Evolutionary conservation across 2,888 invertebrate genomes (phyloP).

Genomic region (Teleiodes luculella): DNA sequence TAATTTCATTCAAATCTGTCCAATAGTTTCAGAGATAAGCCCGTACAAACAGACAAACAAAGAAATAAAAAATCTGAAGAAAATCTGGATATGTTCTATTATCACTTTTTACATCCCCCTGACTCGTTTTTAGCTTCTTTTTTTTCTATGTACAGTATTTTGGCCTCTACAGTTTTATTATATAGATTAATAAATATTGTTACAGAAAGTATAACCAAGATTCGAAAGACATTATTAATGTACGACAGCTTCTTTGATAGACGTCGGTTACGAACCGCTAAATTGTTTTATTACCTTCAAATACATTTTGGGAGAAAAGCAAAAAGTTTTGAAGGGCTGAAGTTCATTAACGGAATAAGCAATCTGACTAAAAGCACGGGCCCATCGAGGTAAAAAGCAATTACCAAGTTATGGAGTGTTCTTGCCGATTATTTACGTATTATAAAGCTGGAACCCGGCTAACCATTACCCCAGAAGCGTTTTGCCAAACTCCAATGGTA

Average conservation of each 20-base stretch:
- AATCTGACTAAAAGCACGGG: slow-evolving; percentile 69
- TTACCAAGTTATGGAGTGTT: slow-evolving; percentile 67
- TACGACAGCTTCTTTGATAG: slow-evolving; percentile 56
- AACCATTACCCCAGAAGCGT: slow-evolving; percentile 28
- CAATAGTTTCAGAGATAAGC: too few species aligned
- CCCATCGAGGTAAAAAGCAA: slow-evolving; percentile 65
- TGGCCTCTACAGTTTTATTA: too few species aligned
- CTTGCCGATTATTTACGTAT: slow-evolving; percentile 60
- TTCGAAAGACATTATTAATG: slow-evolving; percentile 61
- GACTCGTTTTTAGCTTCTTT: too few species aligned
- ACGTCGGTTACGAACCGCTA: slow-evolving; percentile 25
- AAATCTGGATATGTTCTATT: too few species aligned
- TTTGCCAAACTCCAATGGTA: too few species aligned
- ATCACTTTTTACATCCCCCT: too few species aligned
- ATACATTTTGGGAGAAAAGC: slow-evolving; percentile 47
- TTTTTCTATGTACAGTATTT: too few species aligned
- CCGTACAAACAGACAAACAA: too few species aligned
- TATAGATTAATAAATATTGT: slow-evolving; percentile 19
- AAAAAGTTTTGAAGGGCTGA: slow-evolving; percentile 54
- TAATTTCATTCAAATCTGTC: too few species aligned
- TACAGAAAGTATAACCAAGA: slow-evolving; percentile 68
- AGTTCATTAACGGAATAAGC: slow-evolving; percentile 71
- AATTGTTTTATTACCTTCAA: slow-evolving; percentile 39
- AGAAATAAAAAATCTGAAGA: too few species aligned
- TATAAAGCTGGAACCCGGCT: slow-evolving; percentile 36